Evolutionary conservation across 2,888 invertebrate genomes (phyloP), one percentile per base, ranked within the genome.

Genomic region (Philereme vetulata): DNA sequence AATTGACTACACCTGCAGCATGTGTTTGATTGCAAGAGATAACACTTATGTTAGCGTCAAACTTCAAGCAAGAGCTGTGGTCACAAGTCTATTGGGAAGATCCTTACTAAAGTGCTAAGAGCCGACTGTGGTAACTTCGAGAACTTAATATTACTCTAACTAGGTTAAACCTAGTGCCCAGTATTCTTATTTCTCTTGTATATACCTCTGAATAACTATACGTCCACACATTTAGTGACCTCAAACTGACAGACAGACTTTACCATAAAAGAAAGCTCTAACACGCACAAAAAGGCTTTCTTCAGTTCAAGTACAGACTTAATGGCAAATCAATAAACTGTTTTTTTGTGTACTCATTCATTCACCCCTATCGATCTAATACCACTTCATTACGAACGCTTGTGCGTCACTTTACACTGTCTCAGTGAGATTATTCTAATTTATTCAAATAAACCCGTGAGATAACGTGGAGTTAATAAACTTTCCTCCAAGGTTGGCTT

Each of bases 311-410:
- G 48, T 49, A 51, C n/a, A 21, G 43, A 50, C 42, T 35, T 55
- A 59, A 59, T 56, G 50, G 46, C 53, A 59, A 62, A 56, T 56
- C 62, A 57, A 57, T 62, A 53, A 11, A 43, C 45, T 51, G 44
- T 51, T 21, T 21, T 61, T 57, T 63, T 50, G 51, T 56, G 52
- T 36, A 33, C 51, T 49, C 42, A 59, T 59, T 49, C 62, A 59
- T 62, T 63, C 56, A 59, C 49, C 52, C 43, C 46, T 52, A 63
- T 56, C 55, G 56, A 56, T 59, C n/a, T 46, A 7, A 42, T 9
- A 42, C 51, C 47, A 50, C 57, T 50, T 33, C 33, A 45, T 36
- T 33, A 6, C 6, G 46, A 61, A 50, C 57, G 43, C 53, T 57
- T 40, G 54, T 42, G 45, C 43, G 57, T 57, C 51, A 4, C 8